Conservation (phyloP, 2,888 invertebrate genomes). For the Leucania comma region DNA sequence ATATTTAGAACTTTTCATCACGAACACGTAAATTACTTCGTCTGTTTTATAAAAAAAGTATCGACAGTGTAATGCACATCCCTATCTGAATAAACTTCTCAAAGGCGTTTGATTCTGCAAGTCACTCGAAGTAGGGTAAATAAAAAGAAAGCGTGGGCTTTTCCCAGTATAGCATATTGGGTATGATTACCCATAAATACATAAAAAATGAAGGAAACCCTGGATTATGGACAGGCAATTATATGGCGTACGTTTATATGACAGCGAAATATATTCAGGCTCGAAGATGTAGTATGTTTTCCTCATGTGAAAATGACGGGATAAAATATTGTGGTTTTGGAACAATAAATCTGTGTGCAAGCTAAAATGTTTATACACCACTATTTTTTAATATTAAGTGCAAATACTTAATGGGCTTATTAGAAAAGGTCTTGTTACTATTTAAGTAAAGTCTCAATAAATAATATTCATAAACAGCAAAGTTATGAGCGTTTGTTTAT, state of each 20-base stretch:
- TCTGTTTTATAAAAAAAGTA: neutral
- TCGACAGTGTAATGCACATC: constrained; percentile 50
- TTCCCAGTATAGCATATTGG: constrained; percentile 61
- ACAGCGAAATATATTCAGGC: constrained; percentile 48
- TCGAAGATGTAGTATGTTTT: constrained; percentile 31
- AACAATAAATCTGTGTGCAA: constrained; percentile 8
- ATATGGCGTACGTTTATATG: constrained; percentile 54
- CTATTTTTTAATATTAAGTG: too few species aligned
- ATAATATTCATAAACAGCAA: too few species aligned
- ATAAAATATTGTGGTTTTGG: constrained; percentile 11
- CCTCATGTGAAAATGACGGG: constrained; percentile 18
- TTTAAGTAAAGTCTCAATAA: too few species aligned
- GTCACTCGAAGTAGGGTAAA: constrained; percentile 62
- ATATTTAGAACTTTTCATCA: too few species aligned
- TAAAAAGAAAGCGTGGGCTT: constrained; percentile 54
- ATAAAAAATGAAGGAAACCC: constrained; percentile 65
- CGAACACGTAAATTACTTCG: too few species aligned
- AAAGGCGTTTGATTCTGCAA: constrained; percentile 56
- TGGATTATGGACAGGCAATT: constrained; percentile 64
- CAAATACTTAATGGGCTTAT: too few species aligned
- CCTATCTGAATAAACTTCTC: constrained; percentile 46
- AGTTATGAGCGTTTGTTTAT: too few species aligned
- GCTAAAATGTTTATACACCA: neutral
- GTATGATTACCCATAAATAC: constrained; percentile 67
- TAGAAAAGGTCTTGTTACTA: too few species aligned